Base-by-base conservation (phyloP, 2,888 invertebrate species). In the Zelleria hepariella region DNA sequence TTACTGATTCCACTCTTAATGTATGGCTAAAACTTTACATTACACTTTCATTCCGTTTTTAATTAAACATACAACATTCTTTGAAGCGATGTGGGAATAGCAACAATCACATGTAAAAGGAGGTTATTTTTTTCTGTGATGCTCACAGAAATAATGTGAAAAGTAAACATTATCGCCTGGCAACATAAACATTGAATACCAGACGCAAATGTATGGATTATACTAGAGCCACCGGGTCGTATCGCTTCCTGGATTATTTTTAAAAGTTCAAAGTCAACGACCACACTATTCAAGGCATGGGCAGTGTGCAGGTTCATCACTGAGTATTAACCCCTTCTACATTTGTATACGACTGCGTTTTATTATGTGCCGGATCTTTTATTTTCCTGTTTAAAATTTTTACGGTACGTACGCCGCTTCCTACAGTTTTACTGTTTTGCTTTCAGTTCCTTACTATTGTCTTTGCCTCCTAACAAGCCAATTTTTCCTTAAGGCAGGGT, bases 191-290 rank as follows among this genome's bases (percentile, higher is more conserved):
- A 80, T 63, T 67, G 63, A 68, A 54, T 53, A 24, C 58, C 70
- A 69, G 69, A 74, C 64, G 63, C 72, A 71, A 67, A 66, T 69
- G 70, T 67, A 58, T 61, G 62, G 61, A 62, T 65, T 64, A 47
- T 64, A 47, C n/a, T 20, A 23, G 49, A 68, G 64, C 67, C 68
- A 67, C 67, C 68, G 65, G 68, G 66, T 71, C 64, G 67, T 75
- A 71, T 74, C 70, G 72, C 79, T 83, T 82, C 81, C 81, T 80
- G 67, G 69, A 72, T 77, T 73, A 73, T 32, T 32, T 53, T 74
- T 77, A 74, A 71, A 74, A 72, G 69, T 67, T 68, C 65, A 67
- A 73, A 75, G 78, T 78, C 77, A 73, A 71, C 72, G 75, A 73
- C 75, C 75, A 72, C 63, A 66, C 65, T 65, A 64, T 65, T 51